Evolutionary conservation across 2,113 vertebrate genomes (phyloP).

Genomic region (Urocolius indicus): DNA sequence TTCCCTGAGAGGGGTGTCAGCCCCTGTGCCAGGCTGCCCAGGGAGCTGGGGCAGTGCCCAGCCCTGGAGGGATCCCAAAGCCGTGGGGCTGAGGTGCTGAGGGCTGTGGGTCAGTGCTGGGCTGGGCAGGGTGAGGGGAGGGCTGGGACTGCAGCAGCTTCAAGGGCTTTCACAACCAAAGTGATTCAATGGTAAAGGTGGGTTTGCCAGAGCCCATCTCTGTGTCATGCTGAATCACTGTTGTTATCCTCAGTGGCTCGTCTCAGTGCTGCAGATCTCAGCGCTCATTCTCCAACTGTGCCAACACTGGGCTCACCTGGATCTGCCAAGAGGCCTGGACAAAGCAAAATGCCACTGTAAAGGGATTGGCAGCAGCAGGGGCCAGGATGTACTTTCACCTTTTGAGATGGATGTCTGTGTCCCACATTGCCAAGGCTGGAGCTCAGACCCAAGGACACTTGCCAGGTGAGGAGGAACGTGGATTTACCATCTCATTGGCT

Average conservation of each 20-base stretch:
- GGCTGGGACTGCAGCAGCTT: no score
- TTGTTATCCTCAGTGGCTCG: neutral
- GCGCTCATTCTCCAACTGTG: neutral
- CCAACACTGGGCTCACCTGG: neutral
- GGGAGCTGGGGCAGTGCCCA: no score
- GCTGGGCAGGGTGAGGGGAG: no score
- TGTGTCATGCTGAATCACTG: rapidly evolving
- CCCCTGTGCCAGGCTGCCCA: no score
- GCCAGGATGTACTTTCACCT: no score
- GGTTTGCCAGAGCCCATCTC: neutral
- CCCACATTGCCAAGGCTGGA: neutral
- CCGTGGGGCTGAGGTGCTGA: no score
- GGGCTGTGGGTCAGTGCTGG: no score
- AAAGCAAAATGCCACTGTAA: neutral
- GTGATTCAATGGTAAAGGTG: neutral
- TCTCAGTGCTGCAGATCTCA: neutral
- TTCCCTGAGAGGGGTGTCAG: no score
- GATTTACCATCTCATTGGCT: neutral
- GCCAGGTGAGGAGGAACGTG: neutral
- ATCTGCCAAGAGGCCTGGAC: neutral
- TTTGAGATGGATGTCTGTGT: neutral
- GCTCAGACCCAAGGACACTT: no score
- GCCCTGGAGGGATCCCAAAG: no score
- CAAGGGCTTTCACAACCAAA: no score
- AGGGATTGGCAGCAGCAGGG: neutral